Conservation (phyloP, 2,888 invertebrate genomes). For the Leptogaster cylindrica region DNA sequence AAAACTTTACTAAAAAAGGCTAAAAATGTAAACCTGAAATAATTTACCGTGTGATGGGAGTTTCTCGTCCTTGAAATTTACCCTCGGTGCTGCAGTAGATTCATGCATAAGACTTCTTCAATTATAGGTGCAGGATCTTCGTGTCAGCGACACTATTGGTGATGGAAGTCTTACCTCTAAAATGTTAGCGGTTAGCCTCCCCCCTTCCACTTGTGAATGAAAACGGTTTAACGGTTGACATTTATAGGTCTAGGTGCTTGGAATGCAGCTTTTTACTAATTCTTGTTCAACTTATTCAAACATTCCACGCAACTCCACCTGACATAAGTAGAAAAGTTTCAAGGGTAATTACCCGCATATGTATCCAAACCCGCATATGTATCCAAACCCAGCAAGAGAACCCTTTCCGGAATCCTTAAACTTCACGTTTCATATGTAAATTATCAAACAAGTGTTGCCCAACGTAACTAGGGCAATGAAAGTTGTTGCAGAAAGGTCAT, state of each 20-base stretch:
- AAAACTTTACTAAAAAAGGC: no score
- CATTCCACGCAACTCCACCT: slow-evolving; percentile 5
- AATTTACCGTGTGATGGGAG: no score
- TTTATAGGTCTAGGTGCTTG: not conserved
- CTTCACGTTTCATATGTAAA: not conserved
- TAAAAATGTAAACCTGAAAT: no score
- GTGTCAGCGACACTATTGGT: no score
- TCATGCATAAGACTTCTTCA: no score
- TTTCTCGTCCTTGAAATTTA: no score
- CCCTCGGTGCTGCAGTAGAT: no score
- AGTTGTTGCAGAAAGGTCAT: not conserved
- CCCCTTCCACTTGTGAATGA: slow-evolving; percentile 13
- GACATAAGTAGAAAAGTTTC: not conserved
- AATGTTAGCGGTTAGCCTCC: no score
- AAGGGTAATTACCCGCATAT: not conserved
- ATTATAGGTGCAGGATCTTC: no score
- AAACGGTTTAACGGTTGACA: not conserved
- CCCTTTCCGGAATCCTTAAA: not conserved
- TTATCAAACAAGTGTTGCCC: not conserved
- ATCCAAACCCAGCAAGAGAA: not conserved
- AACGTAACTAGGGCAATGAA: slow-evolving; percentile 15
- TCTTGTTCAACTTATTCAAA: no score
- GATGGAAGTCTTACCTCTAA: no score
- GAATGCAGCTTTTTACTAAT: not conserved
- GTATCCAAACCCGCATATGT: not conserved